Base-by-base conservation (phyloP, 2,113 vertebrate genomes). In the Pardalotus punctatus region DNA sequence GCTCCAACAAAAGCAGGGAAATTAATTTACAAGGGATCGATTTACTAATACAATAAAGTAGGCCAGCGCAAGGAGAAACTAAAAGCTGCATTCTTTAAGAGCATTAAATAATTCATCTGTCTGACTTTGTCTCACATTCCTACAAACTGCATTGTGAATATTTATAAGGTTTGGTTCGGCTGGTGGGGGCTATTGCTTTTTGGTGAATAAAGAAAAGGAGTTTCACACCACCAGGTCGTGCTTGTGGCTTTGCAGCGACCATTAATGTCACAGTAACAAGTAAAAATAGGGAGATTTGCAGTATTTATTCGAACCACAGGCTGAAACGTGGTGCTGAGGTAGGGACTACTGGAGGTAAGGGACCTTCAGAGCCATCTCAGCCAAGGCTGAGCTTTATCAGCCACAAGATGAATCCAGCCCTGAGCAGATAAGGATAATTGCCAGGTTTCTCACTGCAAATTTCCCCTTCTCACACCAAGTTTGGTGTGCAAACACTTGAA, bases 41-140 rank as follows among this genome's bases (percentile, higher is more conserved):
- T 95, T 92, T 71, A 38, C 91, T 90, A 93, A 80, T 87, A 58
- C 33, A 47, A 74, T 72, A 89, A 95, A 94, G 53, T 58, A 92
- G 88, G 81, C 67, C 94, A 88, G 90, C 0, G 1, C 73, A 45
- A 78, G 72, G 76, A 94, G 90, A 86, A 93, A 89, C 90, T 77
- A 62, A 86, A 86, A 94, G 87, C 66, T 94, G 86, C 88, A 70
- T 95, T 92, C 86, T 91, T 84, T 79, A 89, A 94, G 91, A 88
- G 82, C 86, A 86, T 86, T 96, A 89, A 97, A 97, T 96, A 95
- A 97, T 96, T 96, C 85, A 96, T 93, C 80, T n/a, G 60, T 78
- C 96, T 95, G 93, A 83, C 94, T 96, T 88, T 51, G 84, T 79
- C 86, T 95, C 86, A 22, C 74, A 48, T 87, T 81, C 71, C 93